phyloP scores from a whole-genome alignment of 2,888 invertebrate genomes.

The Automeris io region DNA sequence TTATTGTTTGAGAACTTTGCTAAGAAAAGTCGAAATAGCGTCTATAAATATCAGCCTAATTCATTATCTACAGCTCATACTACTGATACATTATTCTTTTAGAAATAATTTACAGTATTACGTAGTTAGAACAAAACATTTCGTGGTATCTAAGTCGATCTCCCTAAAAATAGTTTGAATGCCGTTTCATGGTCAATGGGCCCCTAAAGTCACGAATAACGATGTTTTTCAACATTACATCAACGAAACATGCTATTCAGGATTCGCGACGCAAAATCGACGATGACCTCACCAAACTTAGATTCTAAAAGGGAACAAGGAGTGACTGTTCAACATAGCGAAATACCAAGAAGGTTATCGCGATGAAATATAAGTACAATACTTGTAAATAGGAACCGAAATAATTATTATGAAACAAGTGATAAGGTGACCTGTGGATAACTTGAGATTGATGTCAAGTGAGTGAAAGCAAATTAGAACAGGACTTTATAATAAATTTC shows the following conservation, averaged over 20 bases:
- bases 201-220: slow-evolving; percentile 1
- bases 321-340: not conserved
- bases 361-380: too few species aligned
- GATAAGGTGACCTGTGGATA: too few species aligned
- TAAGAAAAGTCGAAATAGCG: too few species aligned
- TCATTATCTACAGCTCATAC: too few species aligned
- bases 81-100: not conserved
- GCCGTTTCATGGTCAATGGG: slow-evolving; percentile 7
- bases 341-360: not conserved
- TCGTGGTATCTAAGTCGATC: not conserved
- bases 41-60: too few species aligned
- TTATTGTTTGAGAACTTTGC: too few species aligned
- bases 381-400: too few species aligned
- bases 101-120: not conserved
- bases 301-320: slow-evolving; percentile 3
- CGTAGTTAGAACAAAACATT: slow-evolving; percentile 1
- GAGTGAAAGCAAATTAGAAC: too few species aligned
- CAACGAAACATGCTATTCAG: slow-evolving; percentile 5
- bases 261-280: not conserved
- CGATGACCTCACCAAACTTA: slow-evolving; percentile 1
- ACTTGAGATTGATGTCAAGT: too few species aligned
- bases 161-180: slow-evolving; percentile 1
- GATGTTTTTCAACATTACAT: not conserved
- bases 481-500: too few species aligned
- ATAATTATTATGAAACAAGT: too few species aligned